A percentile compares a stretch with the other conserved stretches of the same genome.
phyloP scores from a whole-genome alignment of 1,140 invertebrate genomes.

The Cyphomyrmex costatus region DNA sequence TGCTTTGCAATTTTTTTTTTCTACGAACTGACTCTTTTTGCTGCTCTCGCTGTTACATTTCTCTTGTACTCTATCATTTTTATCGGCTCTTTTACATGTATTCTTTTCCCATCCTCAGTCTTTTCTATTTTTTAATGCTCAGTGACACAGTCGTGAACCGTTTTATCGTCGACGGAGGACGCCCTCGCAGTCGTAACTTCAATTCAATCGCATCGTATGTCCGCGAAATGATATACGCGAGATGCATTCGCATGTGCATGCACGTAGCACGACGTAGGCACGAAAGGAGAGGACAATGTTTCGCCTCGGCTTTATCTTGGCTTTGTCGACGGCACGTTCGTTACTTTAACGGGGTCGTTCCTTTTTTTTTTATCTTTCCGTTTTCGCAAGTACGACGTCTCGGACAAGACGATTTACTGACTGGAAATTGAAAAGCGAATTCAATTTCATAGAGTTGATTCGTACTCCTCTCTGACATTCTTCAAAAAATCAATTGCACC shows the following conservation, averaged over 20 bases:
- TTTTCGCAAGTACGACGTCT: conserved; percentile 32
- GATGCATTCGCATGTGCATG: conserved; percentile 61
- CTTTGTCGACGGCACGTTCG: conserved; percentile 73
- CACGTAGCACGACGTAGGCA: conserved; percentile 49
- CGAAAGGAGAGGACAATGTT: conserved; percentile 50
- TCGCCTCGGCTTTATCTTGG: conserved; percentile 67
- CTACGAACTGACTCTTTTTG: not conserved
- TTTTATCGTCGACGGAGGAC: conserved; percentile 64
- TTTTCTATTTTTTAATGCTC: conserved; percentile 51
- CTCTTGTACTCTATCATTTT: conserved; percentile 19
- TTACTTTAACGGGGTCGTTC: conserved; percentile 65
- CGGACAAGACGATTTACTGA: conserved; percentile 57
- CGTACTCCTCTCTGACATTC: not conserved
- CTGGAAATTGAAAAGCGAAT: conserved; percentile 68
- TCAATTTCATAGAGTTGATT: conserved; percentile 26
- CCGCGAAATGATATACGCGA: conserved; percentile 71
- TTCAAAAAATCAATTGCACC: conserved; percentile 21
- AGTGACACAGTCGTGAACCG: conserved; percentile 61
- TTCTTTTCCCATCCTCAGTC: not conserved
- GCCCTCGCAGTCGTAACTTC: conserved; percentile 61
- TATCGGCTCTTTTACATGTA: conserved; percentile 1
- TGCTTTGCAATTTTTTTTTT: conserved; percentile 15
- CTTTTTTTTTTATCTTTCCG: conserved; percentile 11
- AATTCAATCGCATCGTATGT: conserved; percentile 69
- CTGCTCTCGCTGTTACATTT: not conserved